Evolutionary conservation across 2,113 vertebrate genomes (phyloP).

Genomic region (Bubo bubo): DNA sequence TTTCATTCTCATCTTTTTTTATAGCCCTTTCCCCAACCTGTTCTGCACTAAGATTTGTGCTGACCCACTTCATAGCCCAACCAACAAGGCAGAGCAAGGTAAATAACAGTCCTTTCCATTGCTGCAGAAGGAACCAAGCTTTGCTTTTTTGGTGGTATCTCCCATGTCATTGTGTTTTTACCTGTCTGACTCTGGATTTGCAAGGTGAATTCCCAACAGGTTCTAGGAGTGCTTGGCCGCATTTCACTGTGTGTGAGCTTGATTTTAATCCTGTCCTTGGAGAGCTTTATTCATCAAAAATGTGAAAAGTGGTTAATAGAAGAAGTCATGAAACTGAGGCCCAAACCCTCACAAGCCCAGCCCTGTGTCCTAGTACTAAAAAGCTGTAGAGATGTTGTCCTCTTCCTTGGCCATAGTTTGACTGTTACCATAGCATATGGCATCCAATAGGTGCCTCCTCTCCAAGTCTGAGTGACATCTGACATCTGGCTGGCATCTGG

Average conservation of each 20-base stretch:
- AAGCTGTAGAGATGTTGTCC: background rate
- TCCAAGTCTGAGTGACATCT: background rate
- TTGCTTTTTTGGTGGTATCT: background rate
- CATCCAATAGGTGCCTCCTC: background rate
- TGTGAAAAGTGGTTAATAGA: background rate
- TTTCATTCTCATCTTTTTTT: background rate
- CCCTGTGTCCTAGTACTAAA: accelerated
- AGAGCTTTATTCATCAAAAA: background rate
- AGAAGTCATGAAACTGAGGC: background rate
- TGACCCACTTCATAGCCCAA: background rate
- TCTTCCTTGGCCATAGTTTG: background rate
- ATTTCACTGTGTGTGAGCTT: background rate
- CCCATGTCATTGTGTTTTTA: background rate
- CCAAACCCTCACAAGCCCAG: background rate
- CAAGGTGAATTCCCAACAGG: background rate
- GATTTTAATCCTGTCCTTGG: background rate
- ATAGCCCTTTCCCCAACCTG: background rate
- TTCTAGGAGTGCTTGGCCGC: background rate
- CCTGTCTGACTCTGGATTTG: background rate
- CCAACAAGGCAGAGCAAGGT: background rate
- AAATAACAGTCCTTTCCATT: background rate
- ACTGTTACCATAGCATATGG: background rate
- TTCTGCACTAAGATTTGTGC: background rate
- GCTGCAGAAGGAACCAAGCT: background rate
- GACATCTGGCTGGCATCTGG: slow-evolving; percentile 46